Base-by-base conservation (phyloP, 2,797 vertebrate genomes). In the Vipera latastei region DNA sequence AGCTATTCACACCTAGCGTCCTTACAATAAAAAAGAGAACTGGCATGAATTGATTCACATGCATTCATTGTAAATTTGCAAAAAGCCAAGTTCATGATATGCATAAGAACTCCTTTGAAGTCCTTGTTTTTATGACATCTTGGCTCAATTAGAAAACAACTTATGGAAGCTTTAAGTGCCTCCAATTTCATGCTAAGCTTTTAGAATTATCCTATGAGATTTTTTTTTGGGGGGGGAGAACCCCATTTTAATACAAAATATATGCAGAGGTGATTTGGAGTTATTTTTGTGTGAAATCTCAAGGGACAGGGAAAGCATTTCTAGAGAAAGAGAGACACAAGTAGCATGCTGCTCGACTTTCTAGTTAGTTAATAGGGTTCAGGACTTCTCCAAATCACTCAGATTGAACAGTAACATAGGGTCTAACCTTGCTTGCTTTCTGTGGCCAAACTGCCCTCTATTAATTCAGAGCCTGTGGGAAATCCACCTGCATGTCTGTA, bases 51-150 rank as follows among this genome's bases (percentile, higher is more conserved):
- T 14, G 89, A 56, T 63, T 89, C 90, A 83, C 88, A 91, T 32
- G 55, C 0, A 53, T 92, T 89, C 87, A 93, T 48, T 44, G 86
- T 22, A 26, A 3, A 93, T 88, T 95, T 90, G 57, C 87, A 85
- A 61, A 89, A 3, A 48, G 55, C 12, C 87, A 86, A 44, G 90
- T 90, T 93, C 7, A 59, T 94, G 95, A 93, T 94, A 88, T 85
- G 85, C 48, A 89, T 89, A 91, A 94, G 28, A 90, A 89, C 51
- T 92, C 91, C 20, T 89, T 53, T 92, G 93, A 91, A 87, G 69
- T 25, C 60, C 0, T 38, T 91, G 18, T 78, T 91, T 53, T 93
- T 89, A 11, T 2, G 57, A 48, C 89, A 69, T 20, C 12, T 69
- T 90, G 91, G 92, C 86, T 93, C 63, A 90, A 91, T 91, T 7